Evolutionary conservation across 2,113 vertebrate genomes (phyloP).

Genomic region (Heptranchias perlo): DNA sequence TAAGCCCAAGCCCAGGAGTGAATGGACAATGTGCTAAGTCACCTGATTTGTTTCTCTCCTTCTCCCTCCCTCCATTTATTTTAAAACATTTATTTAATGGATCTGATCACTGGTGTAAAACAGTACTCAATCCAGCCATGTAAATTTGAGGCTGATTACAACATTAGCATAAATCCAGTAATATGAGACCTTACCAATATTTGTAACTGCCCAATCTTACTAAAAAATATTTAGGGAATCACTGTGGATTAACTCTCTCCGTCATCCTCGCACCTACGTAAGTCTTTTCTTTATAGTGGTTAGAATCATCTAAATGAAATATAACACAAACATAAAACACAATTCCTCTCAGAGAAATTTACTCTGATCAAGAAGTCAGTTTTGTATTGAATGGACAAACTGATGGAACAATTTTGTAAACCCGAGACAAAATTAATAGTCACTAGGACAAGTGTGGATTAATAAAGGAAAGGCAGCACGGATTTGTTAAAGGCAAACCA

Average conservation of each 20-base stretch:
- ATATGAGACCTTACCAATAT: background rate
- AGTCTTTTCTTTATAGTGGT: background rate
- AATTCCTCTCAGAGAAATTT: background rate
- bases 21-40: background rate
- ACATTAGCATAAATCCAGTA: background rate
- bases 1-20: background rate
- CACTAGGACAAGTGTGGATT: no score
- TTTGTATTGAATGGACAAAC: background rate
- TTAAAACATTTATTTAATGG: background rate
- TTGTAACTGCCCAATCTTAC: background rate
- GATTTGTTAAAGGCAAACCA: no score
- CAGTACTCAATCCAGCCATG: background rate
- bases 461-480: no score
- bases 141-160: background rate
- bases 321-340: background rate
- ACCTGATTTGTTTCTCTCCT: background rate
- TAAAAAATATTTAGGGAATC: background rate
- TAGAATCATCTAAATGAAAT: background rate
- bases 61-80: background rate
- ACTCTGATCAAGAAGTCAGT: background rate
- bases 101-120: background rate
- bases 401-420: background rate
- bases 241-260: background rate
- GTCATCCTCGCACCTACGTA: background rate
- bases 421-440: no score